Base-by-base conservation (phyloP, 1,140 invertebrate genomes). In the Steinernema feltiae region DNA sequence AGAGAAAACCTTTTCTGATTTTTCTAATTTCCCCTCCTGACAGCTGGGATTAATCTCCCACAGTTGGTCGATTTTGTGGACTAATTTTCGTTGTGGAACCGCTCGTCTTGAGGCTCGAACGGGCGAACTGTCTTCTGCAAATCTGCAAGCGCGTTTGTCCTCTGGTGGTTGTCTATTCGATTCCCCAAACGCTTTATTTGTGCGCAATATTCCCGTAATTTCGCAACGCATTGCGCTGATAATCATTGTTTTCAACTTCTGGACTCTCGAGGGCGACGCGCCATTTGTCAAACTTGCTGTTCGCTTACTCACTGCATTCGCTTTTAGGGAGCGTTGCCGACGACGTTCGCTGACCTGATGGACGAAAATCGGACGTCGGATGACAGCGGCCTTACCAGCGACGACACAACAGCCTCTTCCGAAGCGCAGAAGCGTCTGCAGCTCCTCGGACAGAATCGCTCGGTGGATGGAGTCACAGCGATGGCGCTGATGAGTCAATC, bases 351-450 rank as follows among this genome's bases (percentile, higher is more conserved):
- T 21, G 53, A 63, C 72, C 77, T 21, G 71, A 80, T 53, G 53
- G 48, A 63, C 32, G 78, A 79, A 1, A 78, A 78, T 21, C 71
- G 82, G 30, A 82, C 82, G 17, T 82, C 82, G 15, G 82, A 82
- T 48, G 82, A 82, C 70, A 78, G 73, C 70, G 82, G 82, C 3
- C 72, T 82, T 18, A 82, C 82, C 41, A 80, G 76, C 31, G 82
- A 82, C 53, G 82, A 82, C 30, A 81, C 81, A 32, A 53, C 75
- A 71, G 1, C 21, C 21, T 18, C 32, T 21, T 32, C 48, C 30
- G 21, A 78, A 3, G 29, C 30, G 18, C 29, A 76, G 7, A 53
- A 74, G 69, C 32, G 29, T 24, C 48, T 12, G 31, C 73, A 69
- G n/a, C 46, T 31, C 29, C 73, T 29, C 71, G n/a, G 35, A 41